Evolutionary conservation across 2,888 invertebrate species (phyloP).

Genomic region (Epistrophe grossulariae): DNA sequence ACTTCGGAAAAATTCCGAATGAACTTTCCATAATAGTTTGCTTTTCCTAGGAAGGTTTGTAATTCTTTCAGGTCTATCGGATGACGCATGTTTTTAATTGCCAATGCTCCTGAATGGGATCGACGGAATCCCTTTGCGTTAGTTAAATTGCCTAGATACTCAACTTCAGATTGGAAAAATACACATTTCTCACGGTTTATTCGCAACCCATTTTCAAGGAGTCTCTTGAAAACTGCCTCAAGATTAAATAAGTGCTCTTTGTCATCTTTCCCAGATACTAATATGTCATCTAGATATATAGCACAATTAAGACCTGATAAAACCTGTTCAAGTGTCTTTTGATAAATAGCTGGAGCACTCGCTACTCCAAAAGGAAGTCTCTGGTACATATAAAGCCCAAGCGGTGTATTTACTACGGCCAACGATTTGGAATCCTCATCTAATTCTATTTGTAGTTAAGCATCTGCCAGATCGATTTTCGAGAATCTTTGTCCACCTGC

Average conservation of each 20-base stretch:
- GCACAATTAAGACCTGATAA: slow-evolving; percentile 53
- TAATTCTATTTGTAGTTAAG: slow-evolving; percentile 64
- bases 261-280: slow-evolving; percentile 51
- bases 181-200: slow-evolving; percentile 54
- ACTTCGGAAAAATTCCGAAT: slow-evolving; percentile 21
- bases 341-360: slow-evolving; percentile 63
- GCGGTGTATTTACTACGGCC: slow-evolving; percentile 66
- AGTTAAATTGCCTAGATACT: slow-evolving; percentile 69
- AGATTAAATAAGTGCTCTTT: slow-evolving; percentile 57
- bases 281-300: slow-evolving; percentile 71
- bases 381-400: slow-evolving; percentile 65
- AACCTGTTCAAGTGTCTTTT: slow-evolving; percentile 58
- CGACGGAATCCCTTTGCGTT: slow-evolving; percentile 50
- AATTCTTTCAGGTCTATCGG: slow-evolving; percentile 56
- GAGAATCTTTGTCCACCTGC: slow-evolving; percentile 66
- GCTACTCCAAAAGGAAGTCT: slow-evolving; percentile 62
- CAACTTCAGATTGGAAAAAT: slow-evolving; percentile 60
- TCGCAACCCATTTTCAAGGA: slow-evolving; percentile 30
- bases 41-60: slow-evolving; percentile 42
- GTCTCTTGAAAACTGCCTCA: slow-evolving; percentile 37
- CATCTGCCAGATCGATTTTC: slow-evolving; percentile 70
- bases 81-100: slow-evolving; percentile 51
- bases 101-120: slow-evolving; percentile 51
- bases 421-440: slow-evolving; percentile 58
- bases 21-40: slow-evolving; percentile 43